Evolutionary conservation across 2,797 vertebrate genomes (phyloP).

Genomic region (Pipistrellus pipistrellus): DNA sequence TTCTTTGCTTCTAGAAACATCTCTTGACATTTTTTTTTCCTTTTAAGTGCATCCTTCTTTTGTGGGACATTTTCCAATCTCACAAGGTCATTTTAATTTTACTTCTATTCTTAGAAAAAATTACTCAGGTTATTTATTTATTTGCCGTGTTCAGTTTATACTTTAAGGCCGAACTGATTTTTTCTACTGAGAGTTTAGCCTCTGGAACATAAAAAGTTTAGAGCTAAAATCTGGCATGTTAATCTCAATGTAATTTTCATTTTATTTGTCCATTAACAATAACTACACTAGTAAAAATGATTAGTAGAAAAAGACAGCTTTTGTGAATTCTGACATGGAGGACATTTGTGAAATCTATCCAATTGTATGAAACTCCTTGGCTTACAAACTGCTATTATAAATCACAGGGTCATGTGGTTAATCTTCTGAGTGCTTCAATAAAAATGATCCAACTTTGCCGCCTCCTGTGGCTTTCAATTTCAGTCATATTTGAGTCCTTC

Average conservation of each 20-base stretch:
- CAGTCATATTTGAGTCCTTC: constrained; percentile 41
- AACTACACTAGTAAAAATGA: constrained; percentile 77
- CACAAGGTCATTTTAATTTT: constrained; percentile 57
- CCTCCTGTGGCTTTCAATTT: constrained; percentile 72
- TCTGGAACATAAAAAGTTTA: constrained; percentile 70
- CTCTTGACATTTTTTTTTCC: background rate
- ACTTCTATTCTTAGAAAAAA: constrained; percentile 37
- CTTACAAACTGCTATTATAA: constrained; percentile 73
- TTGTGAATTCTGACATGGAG: constrained; percentile 51
- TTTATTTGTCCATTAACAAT: constrained; percentile 79
- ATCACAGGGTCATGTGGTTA: constrained; percentile 76
- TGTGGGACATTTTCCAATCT: background rate
- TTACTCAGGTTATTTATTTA: constrained; percentile 61
- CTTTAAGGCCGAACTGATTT: constrained; percentile 27
- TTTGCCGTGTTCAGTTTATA: background rate
- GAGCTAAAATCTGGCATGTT: constrained; percentile 69
- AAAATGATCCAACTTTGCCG: constrained; percentile 67
- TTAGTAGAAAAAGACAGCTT: constrained; percentile 66
- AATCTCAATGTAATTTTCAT: constrained; percentile 75
- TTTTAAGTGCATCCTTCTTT: background rate
- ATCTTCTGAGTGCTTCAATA: constrained; percentile 71
- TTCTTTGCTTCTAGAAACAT: background rate
- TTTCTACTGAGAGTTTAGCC: constrained; percentile 63
- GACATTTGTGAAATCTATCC: constrained; percentile 69
- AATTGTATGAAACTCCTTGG: constrained; percentile 61